phyloP scores from a whole-genome alignment of 2,797 vertebrate species.

The Geotrypetes seraphini region DNA sequence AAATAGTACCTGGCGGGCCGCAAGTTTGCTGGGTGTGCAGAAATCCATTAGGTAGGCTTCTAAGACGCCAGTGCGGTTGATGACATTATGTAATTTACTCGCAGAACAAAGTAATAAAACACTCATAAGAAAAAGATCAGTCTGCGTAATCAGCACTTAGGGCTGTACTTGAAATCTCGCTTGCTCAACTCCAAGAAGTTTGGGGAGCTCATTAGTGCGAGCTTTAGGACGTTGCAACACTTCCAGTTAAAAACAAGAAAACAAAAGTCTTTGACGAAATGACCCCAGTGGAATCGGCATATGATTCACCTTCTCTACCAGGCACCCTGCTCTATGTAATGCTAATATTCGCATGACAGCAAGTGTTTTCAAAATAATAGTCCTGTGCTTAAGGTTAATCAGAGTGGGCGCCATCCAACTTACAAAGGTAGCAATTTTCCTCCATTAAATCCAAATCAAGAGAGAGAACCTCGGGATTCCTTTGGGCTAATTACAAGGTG shows the following conservation, averaged over 20 bases:
- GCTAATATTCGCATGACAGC: conserved; percentile 64
- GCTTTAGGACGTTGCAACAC: conserved; percentile 13
- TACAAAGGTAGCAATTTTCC: conserved; percentile 95
- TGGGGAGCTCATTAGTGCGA: too few species aligned
- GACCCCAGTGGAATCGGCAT: conserved; percentile 11
- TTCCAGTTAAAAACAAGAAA: conserved; percentile 24
- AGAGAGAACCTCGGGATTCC: conserved; percentile 93
- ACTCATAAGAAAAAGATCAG: too few species aligned
- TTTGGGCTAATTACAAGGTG: conserved; percentile 97
- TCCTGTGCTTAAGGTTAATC: conserved; percentile 80
- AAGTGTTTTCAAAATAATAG: conserved; percentile 76
- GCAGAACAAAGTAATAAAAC: too few species aligned
- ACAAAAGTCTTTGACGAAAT: conserved; percentile 20
- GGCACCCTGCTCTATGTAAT: conserved; percentile 27
- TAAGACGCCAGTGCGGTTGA: too few species aligned
- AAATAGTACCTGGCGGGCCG: too few species aligned
- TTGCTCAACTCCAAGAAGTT: conserved; percentile 27
- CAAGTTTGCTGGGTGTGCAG: too few species aligned
- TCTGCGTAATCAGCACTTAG: conserved; percentile 31
- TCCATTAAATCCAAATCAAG: conserved; percentile 94
- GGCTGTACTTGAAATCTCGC: conserved; percentile 16
- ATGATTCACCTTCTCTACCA: conserved; percentile 18
- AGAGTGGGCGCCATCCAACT: conserved; percentile 91
- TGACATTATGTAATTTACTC: too few species aligned
- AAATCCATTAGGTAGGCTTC: too few species aligned